Conservation (phyloP, 2,888 invertebrate genomes). For the Helicoverpa assulta region DNA sequence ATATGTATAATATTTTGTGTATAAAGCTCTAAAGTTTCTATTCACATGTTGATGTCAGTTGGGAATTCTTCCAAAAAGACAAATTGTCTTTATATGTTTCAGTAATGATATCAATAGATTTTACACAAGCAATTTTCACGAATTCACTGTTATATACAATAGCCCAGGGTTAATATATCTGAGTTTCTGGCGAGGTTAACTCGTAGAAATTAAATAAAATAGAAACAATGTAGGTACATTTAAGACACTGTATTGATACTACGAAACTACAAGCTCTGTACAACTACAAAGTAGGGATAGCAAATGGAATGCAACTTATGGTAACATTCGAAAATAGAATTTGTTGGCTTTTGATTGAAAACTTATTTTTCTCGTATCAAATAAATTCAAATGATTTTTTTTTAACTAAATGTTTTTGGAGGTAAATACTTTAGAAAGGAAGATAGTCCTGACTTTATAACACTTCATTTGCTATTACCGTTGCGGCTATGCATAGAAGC, state of each 20-base stretch:
- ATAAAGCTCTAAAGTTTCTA: slow-evolving; percentile 36
- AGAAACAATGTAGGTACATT: slow-evolving; percentile 43
- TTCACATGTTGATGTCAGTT: background rate
- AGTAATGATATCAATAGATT: background rate
- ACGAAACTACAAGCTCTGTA: background rate
- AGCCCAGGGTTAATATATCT: slow-evolving; percentile 46
- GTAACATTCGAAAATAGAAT: background rate
- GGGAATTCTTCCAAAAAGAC: background rate
- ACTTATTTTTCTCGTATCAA: too few species aligned
- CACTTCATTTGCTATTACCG: slow-evolving; percentile 19
- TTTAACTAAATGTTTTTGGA: too few species aligned
- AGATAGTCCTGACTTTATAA: background rate
- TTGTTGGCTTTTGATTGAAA: background rate
- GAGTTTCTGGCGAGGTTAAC: slow-evolving; percentile 38
- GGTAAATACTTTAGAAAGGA: background rate
- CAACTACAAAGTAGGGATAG: slow-evolving; percentile 10
- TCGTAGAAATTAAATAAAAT: slow-evolving; percentile 27
- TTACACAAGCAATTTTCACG: slow-evolving; percentile 33
- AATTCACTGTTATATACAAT: slow-evolving; percentile 27
- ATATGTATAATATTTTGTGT: slow-evolving; percentile 60
- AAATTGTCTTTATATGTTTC: background rate
- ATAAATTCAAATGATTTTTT: too few species aligned
- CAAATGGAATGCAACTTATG: slow-evolving; percentile 16
- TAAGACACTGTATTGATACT: slow-evolving; percentile 12
- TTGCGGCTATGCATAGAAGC: background rate